phyloP scores from a whole-genome alignment of 2,888 invertebrate genomes.

The Epinotia demarniana region DNA sequence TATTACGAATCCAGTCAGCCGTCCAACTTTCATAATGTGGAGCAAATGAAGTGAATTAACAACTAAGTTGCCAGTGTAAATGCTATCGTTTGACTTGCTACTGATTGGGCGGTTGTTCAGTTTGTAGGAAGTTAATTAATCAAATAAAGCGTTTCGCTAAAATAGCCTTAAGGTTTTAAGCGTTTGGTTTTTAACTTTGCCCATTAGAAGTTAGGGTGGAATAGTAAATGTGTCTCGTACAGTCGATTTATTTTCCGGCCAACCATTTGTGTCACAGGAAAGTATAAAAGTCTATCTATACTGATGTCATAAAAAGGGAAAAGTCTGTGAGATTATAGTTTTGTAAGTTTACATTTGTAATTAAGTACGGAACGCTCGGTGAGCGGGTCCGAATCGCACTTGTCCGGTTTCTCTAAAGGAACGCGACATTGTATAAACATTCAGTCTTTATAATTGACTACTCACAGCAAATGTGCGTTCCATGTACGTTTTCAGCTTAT shows the following conservation, averaged over 20 bases:
- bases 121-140: conserved; percentile 29
- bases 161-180: conserved; percentile 4
- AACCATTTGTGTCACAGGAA: too few species aligned
- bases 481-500: too few species aligned
- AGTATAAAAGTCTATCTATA: too few species aligned
- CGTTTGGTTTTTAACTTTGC: not conserved
- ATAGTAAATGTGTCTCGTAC: not conserved
- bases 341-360: too few species aligned
- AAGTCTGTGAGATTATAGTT: too few species aligned
- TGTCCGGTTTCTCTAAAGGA: too few species aligned
- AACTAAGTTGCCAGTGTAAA: conserved; percentile 34
- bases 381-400: too few species aligned
- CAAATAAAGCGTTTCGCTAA: conserved; percentile 12
- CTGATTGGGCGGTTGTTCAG: conserved; percentile 28
- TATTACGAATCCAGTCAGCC: conserved; percentile 54
- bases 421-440: too few species aligned
- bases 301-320: too few species aligned
- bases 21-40: conserved; percentile 57
- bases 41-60: conserved; percentile 55
- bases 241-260: not conserved
- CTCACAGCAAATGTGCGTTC: too few species aligned
- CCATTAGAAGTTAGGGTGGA: not conserved
- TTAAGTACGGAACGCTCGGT: too few species aligned
- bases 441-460: too few species aligned
- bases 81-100: conserved; percentile 33